Conservation (phyloP, 2,113 vertebrate species). For the Corythornis vintsioides region DNA sequence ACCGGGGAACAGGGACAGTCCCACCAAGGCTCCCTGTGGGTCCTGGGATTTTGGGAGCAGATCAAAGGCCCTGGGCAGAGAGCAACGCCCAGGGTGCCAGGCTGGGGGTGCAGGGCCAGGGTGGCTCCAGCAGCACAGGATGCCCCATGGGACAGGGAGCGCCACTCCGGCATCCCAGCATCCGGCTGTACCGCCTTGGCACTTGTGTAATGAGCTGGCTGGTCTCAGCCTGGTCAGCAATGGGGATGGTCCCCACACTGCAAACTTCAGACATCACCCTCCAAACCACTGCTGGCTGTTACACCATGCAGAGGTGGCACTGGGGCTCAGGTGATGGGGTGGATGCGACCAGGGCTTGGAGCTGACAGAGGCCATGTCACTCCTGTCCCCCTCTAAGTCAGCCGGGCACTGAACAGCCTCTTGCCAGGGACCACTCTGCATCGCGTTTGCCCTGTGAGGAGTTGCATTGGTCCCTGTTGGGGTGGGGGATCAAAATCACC, state of each 20-base stretch:
- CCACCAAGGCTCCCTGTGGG: neutral
- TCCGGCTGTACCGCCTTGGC: accelerated
- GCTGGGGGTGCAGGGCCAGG: neutral
- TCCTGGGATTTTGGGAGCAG: neutral
- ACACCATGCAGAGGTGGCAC: neutral
- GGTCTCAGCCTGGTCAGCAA: neutral
- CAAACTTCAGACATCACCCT: neutral
- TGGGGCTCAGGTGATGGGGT: accelerated
- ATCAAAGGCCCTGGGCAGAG: neutral
- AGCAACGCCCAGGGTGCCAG: neutral
- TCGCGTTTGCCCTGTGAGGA: accelerated
- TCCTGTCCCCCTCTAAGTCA: neutral
- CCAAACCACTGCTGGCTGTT: accelerated
- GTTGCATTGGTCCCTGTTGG: neutral
- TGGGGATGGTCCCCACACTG: neutral
- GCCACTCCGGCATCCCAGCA: neutral
- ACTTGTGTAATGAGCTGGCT: neutral
- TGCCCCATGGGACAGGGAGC: neutral
- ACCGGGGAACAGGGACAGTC: conserved; percentile 47
- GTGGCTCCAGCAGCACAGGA: neutral
- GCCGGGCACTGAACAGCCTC: accelerated
- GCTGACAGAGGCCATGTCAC: neutral
- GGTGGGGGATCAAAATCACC: neutral
- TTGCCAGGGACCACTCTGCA: neutral
- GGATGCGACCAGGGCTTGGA: neutral